Evolutionary conservation across 2,888 invertebrate genomes (phyloP).

Genomic region (Theretra japonica): DNA sequence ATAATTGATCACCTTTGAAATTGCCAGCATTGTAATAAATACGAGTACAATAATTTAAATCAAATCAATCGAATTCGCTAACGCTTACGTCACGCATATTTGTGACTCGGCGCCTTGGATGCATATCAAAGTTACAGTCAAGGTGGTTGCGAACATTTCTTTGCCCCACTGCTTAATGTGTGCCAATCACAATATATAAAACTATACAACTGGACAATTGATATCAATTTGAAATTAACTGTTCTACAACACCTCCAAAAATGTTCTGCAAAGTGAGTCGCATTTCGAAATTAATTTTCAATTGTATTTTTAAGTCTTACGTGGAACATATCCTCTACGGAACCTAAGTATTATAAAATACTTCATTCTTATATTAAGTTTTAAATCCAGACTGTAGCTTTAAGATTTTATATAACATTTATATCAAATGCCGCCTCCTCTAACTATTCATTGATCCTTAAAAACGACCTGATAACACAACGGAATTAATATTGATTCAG

Average conservation of each 20-base stretch:
- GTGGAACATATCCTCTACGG: too few species aligned
- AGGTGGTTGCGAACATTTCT: conserved; percentile 47
- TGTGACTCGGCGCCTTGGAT: conserved; percentile 38
- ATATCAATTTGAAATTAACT: conserved; percentile 40
- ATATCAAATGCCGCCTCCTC: too few species aligned
- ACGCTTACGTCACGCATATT: conserved; percentile 9
- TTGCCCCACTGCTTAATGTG: conserved; percentile 42
- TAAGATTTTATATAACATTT: too few species aligned
- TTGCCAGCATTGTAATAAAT: not conserved
- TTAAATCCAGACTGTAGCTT: too few species aligned
- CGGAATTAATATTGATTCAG: too few species aligned
- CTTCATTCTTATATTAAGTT: too few species aligned
- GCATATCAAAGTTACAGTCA: conserved; percentile 50
- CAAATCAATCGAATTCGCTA: not conserved
- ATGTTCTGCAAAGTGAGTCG: conserved; percentile 48
- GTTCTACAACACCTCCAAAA: conserved; percentile 35
- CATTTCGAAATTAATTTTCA: too few species aligned
- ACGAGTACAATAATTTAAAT: not conserved
- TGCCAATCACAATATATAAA: conserved; percentile 46
- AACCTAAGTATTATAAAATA: too few species aligned
- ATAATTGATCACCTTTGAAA: not conserved
- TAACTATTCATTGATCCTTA: too few species aligned
- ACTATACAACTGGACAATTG: conserved; percentile 44
- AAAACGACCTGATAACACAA: too few species aligned
- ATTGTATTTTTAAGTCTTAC: too few species aligned